Evolutionary conservation across 1,140 invertebrate genomes (phyloP).

Genomic region (Habropoda laboriosa): DNA sequence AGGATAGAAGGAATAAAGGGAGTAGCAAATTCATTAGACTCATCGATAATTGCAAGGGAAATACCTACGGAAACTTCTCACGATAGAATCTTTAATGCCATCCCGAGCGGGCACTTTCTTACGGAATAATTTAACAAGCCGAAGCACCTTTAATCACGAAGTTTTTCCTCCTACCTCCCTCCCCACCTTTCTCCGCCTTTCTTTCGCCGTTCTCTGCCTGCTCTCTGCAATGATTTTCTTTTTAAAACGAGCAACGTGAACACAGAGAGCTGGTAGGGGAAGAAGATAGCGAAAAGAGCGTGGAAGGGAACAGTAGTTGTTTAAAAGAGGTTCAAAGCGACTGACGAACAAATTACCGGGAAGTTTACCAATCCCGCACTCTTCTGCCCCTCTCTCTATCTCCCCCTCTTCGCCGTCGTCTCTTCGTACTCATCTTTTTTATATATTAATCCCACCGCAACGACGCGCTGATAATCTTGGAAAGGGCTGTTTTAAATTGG

Average conservation of each 20-base stretch:
- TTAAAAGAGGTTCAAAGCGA: slow-evolving; percentile 75
- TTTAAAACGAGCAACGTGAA: slow-evolving; percentile 26
- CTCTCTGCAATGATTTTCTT: slow-evolving; percentile 46
- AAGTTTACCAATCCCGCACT: slow-evolving; percentile 78
- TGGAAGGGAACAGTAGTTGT: slow-evolving; percentile 39
- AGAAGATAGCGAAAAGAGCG: slow-evolving; percentile 33
- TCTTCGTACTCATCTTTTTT: slow-evolving; percentile 36
- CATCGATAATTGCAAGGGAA: slow-evolving; percentile 37
- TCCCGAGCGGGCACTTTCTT: slow-evolving; percentile 21
- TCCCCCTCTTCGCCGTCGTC: neutral
- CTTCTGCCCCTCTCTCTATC: slow-evolving; percentile 33
- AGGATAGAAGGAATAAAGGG: neutral
- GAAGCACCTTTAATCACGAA: slow-evolving; percentile 67
- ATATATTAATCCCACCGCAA: slow-evolving; percentile 66
- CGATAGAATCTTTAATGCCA: slow-evolving; percentile 44
- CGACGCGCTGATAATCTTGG: slow-evolving; percentile 78
- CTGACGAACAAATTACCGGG: slow-evolving; percentile 74
- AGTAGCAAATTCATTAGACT: slow-evolving; percentile 42
- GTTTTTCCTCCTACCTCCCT: slow-evolving; percentile 35
- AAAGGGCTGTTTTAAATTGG: slow-evolving; percentile 82
- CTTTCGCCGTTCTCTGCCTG: neutral
- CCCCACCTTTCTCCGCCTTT: neutral
- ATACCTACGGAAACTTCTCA: slow-evolving; percentile 28
- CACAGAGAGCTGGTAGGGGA: neutral
- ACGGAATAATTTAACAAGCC: slow-evolving; percentile 62